phyloP scores from a whole-genome alignment of 2,888 invertebrate species.

The Leptogaster cylindrica region DNA sequence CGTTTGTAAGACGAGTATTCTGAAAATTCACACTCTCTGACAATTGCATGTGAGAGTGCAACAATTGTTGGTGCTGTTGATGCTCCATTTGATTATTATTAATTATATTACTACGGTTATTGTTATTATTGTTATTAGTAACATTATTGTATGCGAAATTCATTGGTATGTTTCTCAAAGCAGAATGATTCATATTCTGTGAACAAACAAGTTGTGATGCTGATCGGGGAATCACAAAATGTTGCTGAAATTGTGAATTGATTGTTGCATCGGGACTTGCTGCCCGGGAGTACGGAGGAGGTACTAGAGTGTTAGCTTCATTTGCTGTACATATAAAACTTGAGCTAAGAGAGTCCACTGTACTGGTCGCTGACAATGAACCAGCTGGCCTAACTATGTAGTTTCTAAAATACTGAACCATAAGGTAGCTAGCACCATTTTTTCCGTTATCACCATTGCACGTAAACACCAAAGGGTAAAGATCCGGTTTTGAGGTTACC shows the following conservation, averaged over 20 bases:
- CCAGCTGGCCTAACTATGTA: conserved; percentile 78
- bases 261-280: conserved; percentile 70
- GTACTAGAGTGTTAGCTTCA: conserved; percentile 83
- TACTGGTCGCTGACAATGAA: conserved; percentile 83
- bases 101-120: conserved; percentile 32
- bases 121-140: conserved; percentile 29
- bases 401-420: conserved; percentile 85
- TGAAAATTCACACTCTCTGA: conserved; percentile 56
- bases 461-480: conserved; percentile 84
- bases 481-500: conserved; percentile 86
- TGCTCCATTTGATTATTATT: conserved; percentile 20
- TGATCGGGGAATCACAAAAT: conserved; percentile 65
- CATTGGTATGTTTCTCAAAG: conserved; percentile 40
- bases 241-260: conserved; percentile 57
- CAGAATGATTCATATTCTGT: conserved; percentile 16
- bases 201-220: conserved; percentile 62
- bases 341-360: conserved; percentile 84
- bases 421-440: conserved; percentile 76
- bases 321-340: conserved; percentile 87
- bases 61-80: conserved; percentile 26
- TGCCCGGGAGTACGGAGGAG: conserved; percentile 83
- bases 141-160: conserved; percentile 44
- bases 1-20: conserved; percentile 42
- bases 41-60: conserved; percentile 50
- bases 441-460: conserved; percentile 75